phyloP scores from a whole-genome alignment of 2,797 vertebrate genomes.

The Squalus acanthias region DNA sequence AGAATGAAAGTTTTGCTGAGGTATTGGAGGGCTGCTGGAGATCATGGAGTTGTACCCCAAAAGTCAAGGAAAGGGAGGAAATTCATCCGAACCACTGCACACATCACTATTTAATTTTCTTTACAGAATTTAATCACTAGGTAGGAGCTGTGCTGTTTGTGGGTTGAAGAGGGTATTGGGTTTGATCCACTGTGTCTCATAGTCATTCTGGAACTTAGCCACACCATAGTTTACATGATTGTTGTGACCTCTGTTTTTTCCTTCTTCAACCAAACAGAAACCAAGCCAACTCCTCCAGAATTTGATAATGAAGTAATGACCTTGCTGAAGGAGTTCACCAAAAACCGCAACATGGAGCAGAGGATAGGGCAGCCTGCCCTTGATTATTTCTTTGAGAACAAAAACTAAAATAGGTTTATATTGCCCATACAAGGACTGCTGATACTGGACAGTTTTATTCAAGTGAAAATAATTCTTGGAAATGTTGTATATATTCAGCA shows the following conservation, averaged over 20 bases:
- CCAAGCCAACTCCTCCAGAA: conserved; percentile 70
- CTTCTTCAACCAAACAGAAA: conserved; percentile 58
- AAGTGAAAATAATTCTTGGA: background rate
- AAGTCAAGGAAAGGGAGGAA: background rate
- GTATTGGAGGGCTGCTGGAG: background rate
- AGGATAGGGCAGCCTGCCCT: conserved; percentile 79
- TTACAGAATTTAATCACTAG: fast-evolving
- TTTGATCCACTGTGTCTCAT: background rate
- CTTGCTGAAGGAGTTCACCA: conserved; percentile 81
- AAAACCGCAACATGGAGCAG: conserved; percentile 83
- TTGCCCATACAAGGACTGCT: background rate
- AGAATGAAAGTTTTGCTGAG: background rate
- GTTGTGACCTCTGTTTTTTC: background rate
- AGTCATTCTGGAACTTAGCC: background rate
- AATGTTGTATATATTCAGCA: background rate
- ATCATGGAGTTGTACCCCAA: background rate
- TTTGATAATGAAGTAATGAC: conserved; percentile 84
- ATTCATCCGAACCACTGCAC: background rate
- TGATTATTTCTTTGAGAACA: conserved; percentile 71
- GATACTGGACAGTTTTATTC: background rate
- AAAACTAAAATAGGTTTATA: background rate
- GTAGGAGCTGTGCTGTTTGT: conserved; percentile 35
- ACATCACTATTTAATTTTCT: background rate
- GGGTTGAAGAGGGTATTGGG: conserved; percentile 24
- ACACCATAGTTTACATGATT: background rate